Evolutionary conservation across 2,797 vertebrate species (phyloP).

Genomic region (Thaleichthys pacificus): DNA sequence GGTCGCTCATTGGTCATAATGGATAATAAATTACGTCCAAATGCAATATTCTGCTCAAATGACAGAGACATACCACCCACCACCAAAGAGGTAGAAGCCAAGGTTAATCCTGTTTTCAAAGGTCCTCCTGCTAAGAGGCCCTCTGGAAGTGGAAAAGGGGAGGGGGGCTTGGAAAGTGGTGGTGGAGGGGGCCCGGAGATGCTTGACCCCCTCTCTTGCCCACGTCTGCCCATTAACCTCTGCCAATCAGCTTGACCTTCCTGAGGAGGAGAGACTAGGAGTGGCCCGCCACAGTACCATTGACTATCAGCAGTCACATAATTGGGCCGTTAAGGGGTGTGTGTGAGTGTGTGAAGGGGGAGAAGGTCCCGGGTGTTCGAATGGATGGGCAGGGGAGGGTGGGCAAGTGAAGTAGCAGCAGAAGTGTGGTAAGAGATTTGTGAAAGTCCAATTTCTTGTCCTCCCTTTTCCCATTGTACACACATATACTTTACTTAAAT

Average conservation of each 20-base stretch:
- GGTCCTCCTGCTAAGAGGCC: conserved; percentile 58
- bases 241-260: conserved; percentile 81
- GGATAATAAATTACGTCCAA: background rate
- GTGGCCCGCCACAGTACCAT: conserved; percentile 58
- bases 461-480: background rate
- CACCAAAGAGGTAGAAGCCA: conserved; percentile 39
- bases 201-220: conserved; percentile 74
- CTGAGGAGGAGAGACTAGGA: conserved; percentile 65
- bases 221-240: conserved; percentile 79
- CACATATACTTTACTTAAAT: background rate
- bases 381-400: background rate
- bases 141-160: conserved; percentile 68
- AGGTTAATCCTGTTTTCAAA: conserved; percentile 73
- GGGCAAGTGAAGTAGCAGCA: too few species aligned
- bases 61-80: conserved; percentile 8
- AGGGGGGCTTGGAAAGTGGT: conserved; percentile 60
- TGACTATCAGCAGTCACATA: conserved; percentile 71
- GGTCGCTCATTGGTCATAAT: background rate
- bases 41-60: background rate
- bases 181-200: conserved; percentile 73
- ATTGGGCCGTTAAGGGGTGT: conserved; percentile 63
- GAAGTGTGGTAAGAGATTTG: too few species aligned
- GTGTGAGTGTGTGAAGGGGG: conserved; percentile 31
- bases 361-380: background rate
- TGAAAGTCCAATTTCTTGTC: too few species aligned